phyloP scores from a whole-genome alignment of 2,888 invertebrate genomes.

The Diarsia rubi region DNA sequence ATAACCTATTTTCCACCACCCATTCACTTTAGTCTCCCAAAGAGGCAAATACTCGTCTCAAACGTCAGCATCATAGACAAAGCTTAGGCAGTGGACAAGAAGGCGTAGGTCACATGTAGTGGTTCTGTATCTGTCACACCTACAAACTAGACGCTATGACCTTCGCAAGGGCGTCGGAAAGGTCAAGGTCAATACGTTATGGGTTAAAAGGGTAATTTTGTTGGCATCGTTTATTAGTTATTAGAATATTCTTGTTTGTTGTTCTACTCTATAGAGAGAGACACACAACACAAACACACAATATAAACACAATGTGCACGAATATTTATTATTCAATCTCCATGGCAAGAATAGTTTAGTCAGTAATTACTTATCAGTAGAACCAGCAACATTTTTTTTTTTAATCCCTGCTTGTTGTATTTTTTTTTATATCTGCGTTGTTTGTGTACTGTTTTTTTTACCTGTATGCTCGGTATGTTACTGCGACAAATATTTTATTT shows the following conservation, averaged over 20 bases:
- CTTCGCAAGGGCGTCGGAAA: conserved; percentile 20
- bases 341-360: no score
- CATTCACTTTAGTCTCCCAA: conserved; percentile 23
- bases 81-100: background rate
- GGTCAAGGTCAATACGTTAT: conserved; percentile 15
- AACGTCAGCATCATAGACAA: background rate
- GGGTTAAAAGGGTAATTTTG: conserved; percentile 4
- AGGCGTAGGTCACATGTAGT: conserved; percentile 48
- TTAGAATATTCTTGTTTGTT: background rate
- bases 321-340: no score
- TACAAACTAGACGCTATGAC: conserved; percentile 25
- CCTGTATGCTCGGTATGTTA: no score
- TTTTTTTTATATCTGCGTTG: no score
- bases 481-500: no score
- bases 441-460: no score
- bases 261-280: no score
- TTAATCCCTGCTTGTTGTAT: no score
- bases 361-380: no score
- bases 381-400: no score
- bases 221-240: background rate
- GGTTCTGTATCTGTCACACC: conserved; percentile 63
- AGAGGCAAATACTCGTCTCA: background rate
- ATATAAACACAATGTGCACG: no score
- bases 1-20: background rate
- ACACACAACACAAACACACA: no score